Base-by-base conservation (phyloP, 64 coral and sea anemone species). In the Platygyra sinensis region DNA sequence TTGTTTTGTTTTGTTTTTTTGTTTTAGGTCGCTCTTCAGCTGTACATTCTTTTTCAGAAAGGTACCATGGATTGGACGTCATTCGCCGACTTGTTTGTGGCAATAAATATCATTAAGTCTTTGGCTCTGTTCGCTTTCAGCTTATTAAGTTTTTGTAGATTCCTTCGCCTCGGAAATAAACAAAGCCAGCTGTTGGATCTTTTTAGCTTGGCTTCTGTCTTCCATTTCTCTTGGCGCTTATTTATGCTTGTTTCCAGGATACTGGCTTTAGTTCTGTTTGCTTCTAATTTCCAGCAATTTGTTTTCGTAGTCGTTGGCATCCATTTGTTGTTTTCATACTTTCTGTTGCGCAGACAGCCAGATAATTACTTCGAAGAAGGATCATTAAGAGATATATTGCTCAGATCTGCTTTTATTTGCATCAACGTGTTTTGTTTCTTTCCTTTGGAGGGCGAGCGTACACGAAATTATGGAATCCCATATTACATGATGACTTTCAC, bases 341-440 rank as follows among this genome's bases (percentile, higher is more conserved):
- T 69, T 16, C 81, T 85, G 14, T 42, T 69, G 50, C 6, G 8
- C 38, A 25, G 19, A 19, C 81, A 85, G 25, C 38, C 36, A 64
- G 39, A 85, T 71, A 10, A 72, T 38, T 85, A 50, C 24, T 85
- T 85, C 24, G 10, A 25, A 3, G 36, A 49, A 6, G 39, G 38
- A 22, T 52, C 31, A 24, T 9, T 36, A 1, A 38, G 63, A 27
- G 81, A 85, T 36, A 85, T 50, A 51, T 27, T 85, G 19, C 60
- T 71, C 20, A 67, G 81, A 16, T 69, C 10, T 36, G 81, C 81
- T 15, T 85, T 85, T 24, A 25, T 17, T 51, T 69, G 32, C 22
- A 50, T 85, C 8, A 85, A 69, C 30, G 24, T 42, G 25, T 85
- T 85, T 17, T 85, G 81, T n/a, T 85, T 85, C 17, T 85, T 85